Percentiles rank a stretch among this genome's conserved stretches.
phyloP scores from a whole-genome alignment of 2,888 invertebrate species.

The Plagodis dolabraria region DNA sequence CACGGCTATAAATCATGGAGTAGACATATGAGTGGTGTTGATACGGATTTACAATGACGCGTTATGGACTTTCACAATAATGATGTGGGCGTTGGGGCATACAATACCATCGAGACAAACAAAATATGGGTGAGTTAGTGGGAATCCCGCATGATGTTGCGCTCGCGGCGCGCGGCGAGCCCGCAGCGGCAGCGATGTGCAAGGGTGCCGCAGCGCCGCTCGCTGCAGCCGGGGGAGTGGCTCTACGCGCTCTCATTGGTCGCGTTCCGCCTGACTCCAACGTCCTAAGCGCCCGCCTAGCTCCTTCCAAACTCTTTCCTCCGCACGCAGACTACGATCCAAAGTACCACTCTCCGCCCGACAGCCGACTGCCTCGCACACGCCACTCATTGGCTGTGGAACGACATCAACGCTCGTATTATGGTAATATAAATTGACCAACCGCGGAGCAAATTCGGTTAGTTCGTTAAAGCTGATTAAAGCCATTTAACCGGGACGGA shows the following conservation, averaged over 20 bases:
- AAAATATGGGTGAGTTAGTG: constrained; percentile 72
- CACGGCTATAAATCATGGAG: constrained; percentile 81
- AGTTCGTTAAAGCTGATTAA: constrained; percentile 86
- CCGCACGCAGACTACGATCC: constrained; percentile 53
- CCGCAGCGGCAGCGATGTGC: background rate
- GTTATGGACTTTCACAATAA: constrained; percentile 76
- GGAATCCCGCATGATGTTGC: constrained; percentile 80
- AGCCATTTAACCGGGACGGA: constrained; percentile 84
- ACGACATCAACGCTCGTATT: constrained; percentile 63
- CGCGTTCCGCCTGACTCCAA: constrained; percentile 35
- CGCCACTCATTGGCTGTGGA: constrained; percentile 68
- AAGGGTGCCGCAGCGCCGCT: constrained; percentile 7
- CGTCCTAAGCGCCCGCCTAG: constrained; percentile 64
- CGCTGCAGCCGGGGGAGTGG: constrained; percentile 51
- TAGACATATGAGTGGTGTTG: constrained; percentile 74
- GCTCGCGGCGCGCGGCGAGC: constrained; percentile 32
- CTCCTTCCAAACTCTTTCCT: constrained; percentile 57
- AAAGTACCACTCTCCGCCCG: constrained; percentile 54
- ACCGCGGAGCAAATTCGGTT: constrained; percentile 83
- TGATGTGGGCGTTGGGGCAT: constrained; percentile 81
- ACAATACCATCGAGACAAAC: constrained; percentile 69
- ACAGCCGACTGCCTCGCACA: constrained; percentile 48
- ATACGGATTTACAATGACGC: constrained; percentile 79
- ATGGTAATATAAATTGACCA: constrained; percentile 86
- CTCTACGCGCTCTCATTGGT: constrained; percentile 58